These are phyloP conservation scores for Therioaphis trifolii DNA, from an alignment of 2,888 invertebrate species.

Conservation along the genomic window DNA sequence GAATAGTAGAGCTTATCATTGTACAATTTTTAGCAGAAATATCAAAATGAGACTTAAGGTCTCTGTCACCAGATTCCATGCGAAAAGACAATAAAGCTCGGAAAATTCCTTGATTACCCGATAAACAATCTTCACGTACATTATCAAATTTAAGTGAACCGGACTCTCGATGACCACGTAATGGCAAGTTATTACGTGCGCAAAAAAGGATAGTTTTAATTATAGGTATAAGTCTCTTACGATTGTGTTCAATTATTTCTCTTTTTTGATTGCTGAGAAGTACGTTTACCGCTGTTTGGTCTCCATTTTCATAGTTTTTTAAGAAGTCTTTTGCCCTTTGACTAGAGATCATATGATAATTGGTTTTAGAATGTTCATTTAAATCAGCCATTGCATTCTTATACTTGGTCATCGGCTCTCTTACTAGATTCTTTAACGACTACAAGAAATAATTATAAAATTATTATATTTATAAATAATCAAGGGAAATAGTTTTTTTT, in stretches of 20 bases:
- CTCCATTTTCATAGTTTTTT: background rate
- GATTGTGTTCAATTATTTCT: slow-evolving; percentile 25
- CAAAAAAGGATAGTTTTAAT: no score
- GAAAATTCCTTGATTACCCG: no score
- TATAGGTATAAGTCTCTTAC: slow-evolving; percentile 18
- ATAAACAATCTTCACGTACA: no score
- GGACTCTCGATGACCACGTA: no score
- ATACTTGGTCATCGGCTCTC: background rate
- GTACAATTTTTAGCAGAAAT: no score
- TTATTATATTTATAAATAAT: no score
- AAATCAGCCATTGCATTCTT: slow-evolving; percentile 10
- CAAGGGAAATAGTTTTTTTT: background rate
- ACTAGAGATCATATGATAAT: slow-evolving; percentile 2
- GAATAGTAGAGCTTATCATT: no score
- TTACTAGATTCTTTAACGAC: background rate
- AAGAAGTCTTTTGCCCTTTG: slow-evolving; percentile 17
- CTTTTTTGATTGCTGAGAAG: background rate
- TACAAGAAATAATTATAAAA: background rate
- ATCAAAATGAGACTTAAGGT: no score
- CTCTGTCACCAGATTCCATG: no score
- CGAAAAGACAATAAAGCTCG: no score
- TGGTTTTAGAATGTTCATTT: background rate
- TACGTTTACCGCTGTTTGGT: background rate
- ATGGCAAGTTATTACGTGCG: no score
- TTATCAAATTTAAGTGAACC: no score